Conservation (phyloP, 2,797 vertebrate genomes). For the Bovichtus diacanthus region DNA sequence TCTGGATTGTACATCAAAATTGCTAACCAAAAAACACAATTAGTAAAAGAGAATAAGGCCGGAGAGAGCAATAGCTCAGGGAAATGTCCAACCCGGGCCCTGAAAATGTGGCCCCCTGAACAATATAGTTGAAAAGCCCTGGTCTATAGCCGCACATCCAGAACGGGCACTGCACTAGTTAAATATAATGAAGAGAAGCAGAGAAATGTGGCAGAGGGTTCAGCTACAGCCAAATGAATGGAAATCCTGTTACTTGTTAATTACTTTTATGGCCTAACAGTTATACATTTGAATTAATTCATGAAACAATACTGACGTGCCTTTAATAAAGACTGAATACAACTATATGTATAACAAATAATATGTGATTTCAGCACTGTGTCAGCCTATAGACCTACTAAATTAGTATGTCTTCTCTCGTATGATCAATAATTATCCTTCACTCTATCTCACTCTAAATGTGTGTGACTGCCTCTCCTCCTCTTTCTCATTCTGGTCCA, state of each 20-base stretch:
- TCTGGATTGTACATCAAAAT: no score
- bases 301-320: neutral
- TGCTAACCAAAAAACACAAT: no score
- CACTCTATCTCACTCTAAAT: neutral
- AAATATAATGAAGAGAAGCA: conserved; percentile 11
- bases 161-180: no score
- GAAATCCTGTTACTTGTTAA: conserved; percentile 12
- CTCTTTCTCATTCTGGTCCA: neutral
- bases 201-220: conserved; percentile 2
- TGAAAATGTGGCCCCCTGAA: no score
- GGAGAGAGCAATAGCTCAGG: no score
- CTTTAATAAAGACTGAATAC: no score
- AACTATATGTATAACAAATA: no score
- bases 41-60: no score
- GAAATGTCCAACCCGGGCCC: no score
- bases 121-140: no score
- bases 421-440: neutral
- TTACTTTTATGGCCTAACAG: neutral
- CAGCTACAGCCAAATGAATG: neutral
- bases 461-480: conserved; percentile 2
- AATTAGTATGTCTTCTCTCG: neutral
- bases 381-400: neutral
- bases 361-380: neutral
- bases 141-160: no score
- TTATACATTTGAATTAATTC: conserved; percentile 1